Base-by-base conservation (phyloP, 1,140 invertebrate species). In the Palaemon carinicauda region DNA sequence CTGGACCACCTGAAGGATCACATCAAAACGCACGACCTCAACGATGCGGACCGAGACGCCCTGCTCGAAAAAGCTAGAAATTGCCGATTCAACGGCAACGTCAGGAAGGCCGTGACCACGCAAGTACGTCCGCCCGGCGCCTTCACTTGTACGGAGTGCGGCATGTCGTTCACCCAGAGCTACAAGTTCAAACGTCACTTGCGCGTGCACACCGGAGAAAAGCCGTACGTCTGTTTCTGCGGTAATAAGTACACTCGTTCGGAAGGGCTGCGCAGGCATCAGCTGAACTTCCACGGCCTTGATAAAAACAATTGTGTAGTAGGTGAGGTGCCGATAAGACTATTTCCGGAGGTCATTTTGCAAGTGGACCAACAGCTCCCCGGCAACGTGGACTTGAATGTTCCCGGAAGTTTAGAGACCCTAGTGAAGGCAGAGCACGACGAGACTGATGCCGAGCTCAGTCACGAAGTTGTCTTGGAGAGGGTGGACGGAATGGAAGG, bases 1-100 rank as follows among this genome's bases (percentile, higher is more conserved):
- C 21, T 74, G 3, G 80, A 82, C 65, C 69, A 82, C 80, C 27
- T 82, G 51, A 82, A 82, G 27, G 31, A 52, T 17, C 80, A 82
- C 17, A 50, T 52, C 0, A 41, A 17, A 19, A 82, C 80, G 3
- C 80, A 82, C 27, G 54, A 82, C n/a, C 5, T 82, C 4, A 24
- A 12, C 0, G 41, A 50, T 12, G 51, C 73, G 2, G 14, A 74
- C 19, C 50, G 60, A 4, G 41, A 73, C 15, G 17, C 69, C 12
- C 50, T 82, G 2, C 17, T 82, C 2, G 7, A 74, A 29, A 69
- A 74, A 19, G 69, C 69, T 5, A 71, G 50, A 19, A 52, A 54
- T 14, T 14, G 31, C 14, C 69, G 74, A 1, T 19, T 51, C 9
- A 29, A 41, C 41, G 12, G 7, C 7, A 12, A 41, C 41, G 12